A percentile compares a stretch with the other conserved stretches of the same genome.
These are phyloP conservation scores for Geotrypetes seraphini DNA, from an alignment of 2,797 vertebrate species.

Conservation along the genomic window DNA sequence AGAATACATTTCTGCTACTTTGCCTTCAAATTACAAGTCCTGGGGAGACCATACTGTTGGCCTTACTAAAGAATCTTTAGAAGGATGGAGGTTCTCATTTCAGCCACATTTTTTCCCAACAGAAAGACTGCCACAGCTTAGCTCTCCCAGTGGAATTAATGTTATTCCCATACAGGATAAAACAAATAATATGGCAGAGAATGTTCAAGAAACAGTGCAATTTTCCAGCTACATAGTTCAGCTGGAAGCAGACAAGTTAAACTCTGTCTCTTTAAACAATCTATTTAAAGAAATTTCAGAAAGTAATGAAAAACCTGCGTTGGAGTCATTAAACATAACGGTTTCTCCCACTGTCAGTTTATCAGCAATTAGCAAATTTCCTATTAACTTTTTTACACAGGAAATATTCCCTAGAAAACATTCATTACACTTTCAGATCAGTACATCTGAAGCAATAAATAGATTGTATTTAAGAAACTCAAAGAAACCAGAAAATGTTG, in stretches of 20 bases:
- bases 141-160: background rate
- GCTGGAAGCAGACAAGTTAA: slow-evolving; percentile 16
- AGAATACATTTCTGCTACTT: slow-evolving; percentile 17
- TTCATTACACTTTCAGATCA: background rate
- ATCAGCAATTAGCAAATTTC: slow-evolving; percentile 1
- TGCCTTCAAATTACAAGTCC: slow-evolving; percentile 18
- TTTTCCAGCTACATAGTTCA: slow-evolving; percentile 3
- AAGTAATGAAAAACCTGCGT: background rate
- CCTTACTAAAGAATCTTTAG: slow-evolving; percentile 3
- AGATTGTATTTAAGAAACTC: background rate
- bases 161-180: slow-evolving; percentile 3
- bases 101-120: slow-evolving; percentile 16
- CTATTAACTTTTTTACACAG: slow-evolving; percentile 15
- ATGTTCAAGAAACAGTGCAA: background rate
- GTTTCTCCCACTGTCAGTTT: background rate
- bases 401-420: slow-evolving; percentile 10
- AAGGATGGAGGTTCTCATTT: slow-evolving; percentile 9
- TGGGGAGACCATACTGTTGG: slow-evolving; percentile 5
- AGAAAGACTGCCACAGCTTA: slow-evolving; percentile 11
- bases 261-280: slow-evolving; percentile 9
- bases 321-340: background rate
- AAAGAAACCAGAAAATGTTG: background rate
- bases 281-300: slow-evolving; percentile 6
- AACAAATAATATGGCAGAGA: background rate
- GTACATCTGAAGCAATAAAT: slow-evolving; percentile 5